Evolutionary conservation across 2,797 vertebrate genomes (phyloP).

Genomic region (Danionella dracula): DNA sequence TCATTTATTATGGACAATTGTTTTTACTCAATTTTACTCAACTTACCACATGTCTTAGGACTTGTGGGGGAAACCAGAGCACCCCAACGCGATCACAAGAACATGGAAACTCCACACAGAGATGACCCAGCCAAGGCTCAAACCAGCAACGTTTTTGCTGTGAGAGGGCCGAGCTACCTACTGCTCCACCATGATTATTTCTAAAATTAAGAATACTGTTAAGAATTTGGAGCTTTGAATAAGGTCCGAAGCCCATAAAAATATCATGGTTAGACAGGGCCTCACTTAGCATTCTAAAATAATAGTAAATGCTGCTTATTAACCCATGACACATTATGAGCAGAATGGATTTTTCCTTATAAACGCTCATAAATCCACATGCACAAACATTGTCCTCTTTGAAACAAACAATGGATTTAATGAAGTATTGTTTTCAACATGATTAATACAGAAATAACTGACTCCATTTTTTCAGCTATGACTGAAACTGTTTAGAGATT

Average conservation of each 20-base stretch:
- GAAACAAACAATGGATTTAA: not conserved
- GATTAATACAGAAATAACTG: not conserved
- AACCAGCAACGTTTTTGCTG: no score
- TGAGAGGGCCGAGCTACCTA: no score
- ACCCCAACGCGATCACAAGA: no score
- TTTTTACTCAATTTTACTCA: no score
- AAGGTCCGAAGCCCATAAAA: slow-evolving; percentile 36
- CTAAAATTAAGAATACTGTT: no score
- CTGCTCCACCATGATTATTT: no score
- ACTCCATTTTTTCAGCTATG: not conserved
- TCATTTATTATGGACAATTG: no score
- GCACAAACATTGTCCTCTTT: not conserved
- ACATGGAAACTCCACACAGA: no score
- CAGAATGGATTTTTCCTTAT: not conserved
- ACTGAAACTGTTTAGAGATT: not conserved
- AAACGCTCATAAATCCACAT: not conserved
- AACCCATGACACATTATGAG: slow-evolving; percentile 21
- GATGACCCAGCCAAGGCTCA: no score
- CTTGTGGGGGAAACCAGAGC: no score
- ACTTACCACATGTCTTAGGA: no score
- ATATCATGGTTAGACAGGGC: slow-evolving; percentile 33
- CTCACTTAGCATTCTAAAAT: no score
- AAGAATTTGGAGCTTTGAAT: slow-evolving; percentile 46
- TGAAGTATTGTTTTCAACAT: not conserved
- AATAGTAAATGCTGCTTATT: slow-evolving; percentile 26